Percentiles rank a stretch among this genome's conserved stretches.
These are phyloP conservation scores for Acromyrmex heyeri DNA, from an alignment of 1,140 invertebrate species.

Conservation along the genomic window DNA sequence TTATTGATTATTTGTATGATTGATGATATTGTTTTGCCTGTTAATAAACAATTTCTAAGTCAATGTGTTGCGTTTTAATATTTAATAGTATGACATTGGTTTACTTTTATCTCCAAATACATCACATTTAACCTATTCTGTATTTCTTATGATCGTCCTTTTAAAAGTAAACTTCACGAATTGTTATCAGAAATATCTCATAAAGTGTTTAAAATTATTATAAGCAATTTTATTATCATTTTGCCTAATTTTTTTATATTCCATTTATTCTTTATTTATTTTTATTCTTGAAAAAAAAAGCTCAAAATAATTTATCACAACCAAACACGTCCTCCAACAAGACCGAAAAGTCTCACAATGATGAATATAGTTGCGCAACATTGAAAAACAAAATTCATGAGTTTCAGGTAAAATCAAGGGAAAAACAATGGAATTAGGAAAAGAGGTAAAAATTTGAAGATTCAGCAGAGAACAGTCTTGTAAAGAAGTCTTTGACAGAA, in stretches of 20 bases:
- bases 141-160: too few relatives aligned
- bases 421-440: too few relatives aligned
- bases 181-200: too few relatives aligned
- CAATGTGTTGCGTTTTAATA: slow-evolving; percentile 49
- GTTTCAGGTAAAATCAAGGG: slow-evolving; percentile 65
- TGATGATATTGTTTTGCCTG: slow-evolving; percentile 76
- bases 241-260: too few relatives aligned
- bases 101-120: not conserved
- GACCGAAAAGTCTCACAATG: slow-evolving; percentile 29
- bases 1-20: slow-evolving; percentile 73
- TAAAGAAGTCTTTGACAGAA: too few relatives aligned
- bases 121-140: not conserved
- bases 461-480: too few relatives aligned
- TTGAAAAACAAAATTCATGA: slow-evolving; percentile 76
- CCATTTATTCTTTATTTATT: too few relatives aligned
- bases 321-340: not conserved
- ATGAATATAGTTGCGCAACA: slow-evolving; percentile 12
- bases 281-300: slow-evolving; percentile 59
- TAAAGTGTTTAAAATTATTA: too few relatives aligned
- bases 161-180: too few relatives aligned
- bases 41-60: slow-evolving; percentile 83
- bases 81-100: not conserved
- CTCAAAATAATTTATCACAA: not conserved
- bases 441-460: too few relatives aligned
- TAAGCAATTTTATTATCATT: too few relatives aligned